Evolutionary conservation across 1,140 invertebrate genomes (phyloP).

Genomic region (Solenopsis invicta): DNA sequence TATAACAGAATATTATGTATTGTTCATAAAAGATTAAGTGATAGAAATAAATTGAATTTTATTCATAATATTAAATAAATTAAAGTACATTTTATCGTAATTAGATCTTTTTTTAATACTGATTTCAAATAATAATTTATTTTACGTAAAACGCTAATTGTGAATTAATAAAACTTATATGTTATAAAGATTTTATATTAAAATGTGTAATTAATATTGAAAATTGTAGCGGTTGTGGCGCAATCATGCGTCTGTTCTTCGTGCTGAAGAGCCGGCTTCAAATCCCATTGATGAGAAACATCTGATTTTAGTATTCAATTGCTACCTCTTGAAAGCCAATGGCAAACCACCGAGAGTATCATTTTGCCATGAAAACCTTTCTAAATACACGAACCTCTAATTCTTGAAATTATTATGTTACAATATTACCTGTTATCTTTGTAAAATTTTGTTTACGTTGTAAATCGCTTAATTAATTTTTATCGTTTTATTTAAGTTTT

Average conservation of each 20-base stretch:
- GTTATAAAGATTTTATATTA: not conserved
- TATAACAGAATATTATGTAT: slow-evolving; percentile 1
- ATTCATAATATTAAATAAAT: not conserved
- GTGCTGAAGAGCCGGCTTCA: too few species aligned
- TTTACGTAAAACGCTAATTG: not conserved
- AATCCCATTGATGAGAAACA: too few species aligned
- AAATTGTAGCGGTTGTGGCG: not conserved
- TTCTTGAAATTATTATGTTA: not conserved
- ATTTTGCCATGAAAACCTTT: too few species aligned
- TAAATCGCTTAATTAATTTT: not conserved
- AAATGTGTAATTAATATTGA: not conserved
- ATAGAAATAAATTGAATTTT: not conserved
- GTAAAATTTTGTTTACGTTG: not conserved
- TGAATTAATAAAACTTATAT: not conserved
- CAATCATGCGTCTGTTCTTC: not conserved
- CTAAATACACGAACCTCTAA: not conserved
- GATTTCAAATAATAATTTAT: not conserved
- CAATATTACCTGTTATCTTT: not conserved
- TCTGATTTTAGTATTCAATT: too few species aligned
- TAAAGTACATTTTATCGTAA: not conserved
- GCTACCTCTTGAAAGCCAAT: too few species aligned
- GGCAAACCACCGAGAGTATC: too few species aligned
- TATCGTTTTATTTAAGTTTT: not conserved
- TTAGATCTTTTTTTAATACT: not conserved
- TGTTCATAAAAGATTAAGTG: not conserved